Base-by-base conservation (phyloP, 2,113 vertebrate genomes). In the Sterrhoptilus dennistouni region DNA sequence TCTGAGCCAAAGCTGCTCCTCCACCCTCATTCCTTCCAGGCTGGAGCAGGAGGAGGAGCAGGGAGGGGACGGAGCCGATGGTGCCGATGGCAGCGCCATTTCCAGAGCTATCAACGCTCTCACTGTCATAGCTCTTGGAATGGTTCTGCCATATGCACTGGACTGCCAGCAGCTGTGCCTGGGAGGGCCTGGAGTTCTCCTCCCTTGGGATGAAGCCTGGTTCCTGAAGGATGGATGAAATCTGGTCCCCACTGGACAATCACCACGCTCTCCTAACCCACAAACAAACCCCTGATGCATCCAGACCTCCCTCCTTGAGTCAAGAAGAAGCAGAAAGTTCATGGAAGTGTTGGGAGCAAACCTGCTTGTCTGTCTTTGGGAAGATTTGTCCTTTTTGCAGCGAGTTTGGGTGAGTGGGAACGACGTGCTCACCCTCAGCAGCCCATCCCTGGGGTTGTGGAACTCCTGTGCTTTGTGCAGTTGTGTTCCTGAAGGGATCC, bases 51-150 rank as follows among this genome's bases (percentile, higher is more conserved):
- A 71, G 76, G 91, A 94, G 78, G 63, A 92, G 93, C 90, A 49
- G 91, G 88, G 71, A 56, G 52, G 7, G 93, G 64, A 14, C 1
- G 5, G 91, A 87, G 61, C 75, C 2, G 2, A 14, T 98, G 98
- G 97, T 98, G 98, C 98, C 98, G 98, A 98, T 97, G 95, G 97
- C 97, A 99, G 99, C 98, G 98, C 99, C 99, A 99, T 99, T 99
- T 98, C 97, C 98, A 98, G 99, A 99, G 99, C 98, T 99, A 98
- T 99, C 97, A 99, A 98, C 97, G 98, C 97, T 86, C 95, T 98
- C 77, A 89, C 97, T 95, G 97, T 99, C 98, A 99, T 99, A 99
- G 99, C 99, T 99, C 99, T 99, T 98, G 98, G 98, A 99, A 99
- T 99, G 99, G 99, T 99, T 98, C 99, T 99, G 98, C 98, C 97